Conservation (phyloP, 2,797 vertebrate genomes). For the Melopsittacus undulatus region DNA sequence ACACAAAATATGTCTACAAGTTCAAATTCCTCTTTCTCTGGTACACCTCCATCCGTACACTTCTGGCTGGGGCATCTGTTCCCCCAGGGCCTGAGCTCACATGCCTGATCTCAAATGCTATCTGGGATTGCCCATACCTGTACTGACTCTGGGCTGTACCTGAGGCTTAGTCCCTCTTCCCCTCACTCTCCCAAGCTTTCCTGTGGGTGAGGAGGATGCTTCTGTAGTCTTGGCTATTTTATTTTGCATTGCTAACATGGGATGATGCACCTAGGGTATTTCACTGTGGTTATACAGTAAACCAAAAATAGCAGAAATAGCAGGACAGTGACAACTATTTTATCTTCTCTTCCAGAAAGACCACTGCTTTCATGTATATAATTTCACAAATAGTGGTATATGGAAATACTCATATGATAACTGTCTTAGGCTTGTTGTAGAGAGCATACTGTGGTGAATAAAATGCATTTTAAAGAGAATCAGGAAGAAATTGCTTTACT, state of each 20-base stretch:
- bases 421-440: rapidly evolving
- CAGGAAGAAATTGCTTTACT: not conserved
- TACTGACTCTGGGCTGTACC: not conserved
- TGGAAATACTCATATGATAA: not conserved
- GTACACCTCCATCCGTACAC: no score
- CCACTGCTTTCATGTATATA: not conserved
- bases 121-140: not conserved
- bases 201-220: not conserved
- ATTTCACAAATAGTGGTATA: not conserved
- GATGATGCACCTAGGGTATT: no score
- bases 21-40: not conserved
- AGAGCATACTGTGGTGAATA: not conserved
- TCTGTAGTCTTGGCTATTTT: not conserved
- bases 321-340: not conserved
- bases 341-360: not conserved
- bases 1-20: rapidly evolving
- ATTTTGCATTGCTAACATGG: not conserved
- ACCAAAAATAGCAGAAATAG: not conserved
- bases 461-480: not conserved
- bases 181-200: not conserved
- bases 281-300: not conserved
- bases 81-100: not conserved
- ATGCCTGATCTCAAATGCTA: not conserved
- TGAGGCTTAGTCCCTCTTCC: not conserved
- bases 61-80: not conserved